These are phyloP conservation scores for Diplosoma virens DNA, from an alignment of 23 tunicate genomes.

Conservation along the genomic window DNA sequence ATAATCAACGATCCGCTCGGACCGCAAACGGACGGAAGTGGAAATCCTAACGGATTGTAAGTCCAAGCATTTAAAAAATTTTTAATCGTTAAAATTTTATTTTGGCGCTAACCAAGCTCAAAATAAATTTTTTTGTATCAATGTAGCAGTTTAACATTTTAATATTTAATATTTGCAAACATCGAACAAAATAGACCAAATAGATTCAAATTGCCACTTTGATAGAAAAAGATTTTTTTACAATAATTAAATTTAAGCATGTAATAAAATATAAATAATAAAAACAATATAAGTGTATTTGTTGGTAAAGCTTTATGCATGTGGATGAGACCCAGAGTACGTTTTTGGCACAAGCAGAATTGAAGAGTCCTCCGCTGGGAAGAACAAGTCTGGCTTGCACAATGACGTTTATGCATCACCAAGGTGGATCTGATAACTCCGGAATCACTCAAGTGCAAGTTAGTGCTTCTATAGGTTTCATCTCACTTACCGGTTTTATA, in stretches of 20 bases:
- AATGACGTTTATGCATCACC: conserved; percentile 66
- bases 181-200: background rate
- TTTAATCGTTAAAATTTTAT: too few species aligned
- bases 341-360: conserved; percentile 68
- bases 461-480: too few species aligned
- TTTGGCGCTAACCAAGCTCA: too few species aligned
- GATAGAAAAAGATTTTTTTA: background rate
- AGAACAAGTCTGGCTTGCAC: conserved; percentile 60
- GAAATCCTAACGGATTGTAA: conserved; percentile 74
- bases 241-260: background rate
- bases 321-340: conserved; percentile 83
- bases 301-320: conserved; percentile 86
- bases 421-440: conserved; percentile 63
- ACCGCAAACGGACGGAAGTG: conserved; percentile 76
- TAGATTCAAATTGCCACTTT: background rate
- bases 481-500: too few species aligned
- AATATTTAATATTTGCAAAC: background rate
- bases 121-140: too few species aligned
- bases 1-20: conserved; percentile 66
- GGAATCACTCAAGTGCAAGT: conserved; percentile 66
- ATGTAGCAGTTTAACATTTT: too few species aligned
- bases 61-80: too few species aligned
- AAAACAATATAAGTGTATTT: too few species aligned
- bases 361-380: conserved; percentile 61
- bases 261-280: too few species aligned